A percentile compares a stretch with the other conserved stretches of the same genome.
Conservation (phyloP, 2,797 vertebrate species). For the Kryptopterus vitreolus region DNA sequence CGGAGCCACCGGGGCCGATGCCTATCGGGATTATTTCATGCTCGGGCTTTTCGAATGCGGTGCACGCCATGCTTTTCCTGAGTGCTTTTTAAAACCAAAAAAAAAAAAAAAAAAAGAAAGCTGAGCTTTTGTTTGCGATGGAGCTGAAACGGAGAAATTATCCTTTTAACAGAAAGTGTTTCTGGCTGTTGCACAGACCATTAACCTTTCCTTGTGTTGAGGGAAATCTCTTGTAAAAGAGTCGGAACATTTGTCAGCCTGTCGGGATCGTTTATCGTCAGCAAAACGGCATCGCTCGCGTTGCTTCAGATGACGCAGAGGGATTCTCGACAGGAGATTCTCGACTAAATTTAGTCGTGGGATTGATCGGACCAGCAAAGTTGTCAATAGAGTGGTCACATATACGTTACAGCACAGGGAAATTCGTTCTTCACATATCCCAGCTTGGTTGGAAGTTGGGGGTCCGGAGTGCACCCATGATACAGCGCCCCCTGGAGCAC, state of each 20-base stretch:
- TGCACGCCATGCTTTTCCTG: constrained; percentile 57
- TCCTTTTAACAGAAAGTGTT: constrained; percentile 68
- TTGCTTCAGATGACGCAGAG: background rate
- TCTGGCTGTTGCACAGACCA: constrained; percentile 61
- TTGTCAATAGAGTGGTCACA: too few species aligned
- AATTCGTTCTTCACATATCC: too few species aligned
- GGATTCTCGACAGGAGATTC: background rate
- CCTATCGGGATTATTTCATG: constrained; percentile 48
- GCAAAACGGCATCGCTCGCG: constrained; percentile 2
- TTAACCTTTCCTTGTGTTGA: constrained; percentile 46
- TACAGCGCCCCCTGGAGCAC: too few species aligned
- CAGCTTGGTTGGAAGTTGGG: too few species aligned
- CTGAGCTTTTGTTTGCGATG: constrained; percentile 65
- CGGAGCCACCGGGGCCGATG: constrained; percentile 33
- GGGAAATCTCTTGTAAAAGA: constrained; percentile 41
- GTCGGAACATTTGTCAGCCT: constrained; percentile 46
- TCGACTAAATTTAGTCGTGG: too few species aligned
- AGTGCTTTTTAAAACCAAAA: constrained; percentile 53
- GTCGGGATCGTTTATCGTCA: constrained; percentile 43
- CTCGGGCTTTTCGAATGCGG: constrained; percentile 57
- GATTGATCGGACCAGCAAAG: too few species aligned
- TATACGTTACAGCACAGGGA: too few species aligned
- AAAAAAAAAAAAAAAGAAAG: constrained; percentile 4
- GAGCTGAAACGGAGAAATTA: constrained; percentile 70
- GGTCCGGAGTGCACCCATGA: too few species aligned